Evolutionary conservation across 2,113 vertebrate genomes (phyloP), one percentile per base, ranked within the genome.

Genomic region (Geococcyx californianus): DNA sequence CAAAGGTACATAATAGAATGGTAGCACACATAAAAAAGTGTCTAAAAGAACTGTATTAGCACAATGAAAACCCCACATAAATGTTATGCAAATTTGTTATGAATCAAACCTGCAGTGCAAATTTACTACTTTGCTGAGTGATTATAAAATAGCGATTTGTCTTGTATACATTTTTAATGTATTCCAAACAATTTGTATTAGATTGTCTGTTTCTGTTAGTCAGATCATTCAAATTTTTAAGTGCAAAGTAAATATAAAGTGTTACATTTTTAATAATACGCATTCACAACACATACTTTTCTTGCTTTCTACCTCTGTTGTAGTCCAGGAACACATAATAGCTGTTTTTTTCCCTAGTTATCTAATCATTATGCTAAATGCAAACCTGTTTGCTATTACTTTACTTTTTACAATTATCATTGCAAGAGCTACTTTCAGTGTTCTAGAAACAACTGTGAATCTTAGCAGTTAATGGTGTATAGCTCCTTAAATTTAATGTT

Each of bases 251-350:
- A 97, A 98, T 92, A 97, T 58, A 89, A 95, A 97, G 85, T 87
- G 47, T 87, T 96, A 74, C 89, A 95, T 96, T 97, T 97, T 96
- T 93, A 97, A 97, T 97, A 97, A 93, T 74, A 94, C 52, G 69
- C 73, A 97, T 87, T 74, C 85, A 70, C 18, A 84, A 79, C 74
- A 68, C 78, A 95, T 78, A 93, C 82, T 97, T 97, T 97, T 91
- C 95, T 94, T 97, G 96, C 89, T 97, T 97, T 87, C 88, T 66
- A 83, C 90, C 91, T 95, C 94, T 91, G 91, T 76, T 94, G 91
- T 93, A 81, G 96, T 93, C 96, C 90, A 93, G 95, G 97, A 98
- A 97, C 97, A 97, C 93, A 75, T 97, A 98, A 98, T 97, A 97
- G 95, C 94, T 96, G 92, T 96, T 97, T 98, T 49, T 97, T 94